Base-by-base conservation (phyloP, 2,888 invertebrate genomes). In the Argyresthia albistria region DNA sequence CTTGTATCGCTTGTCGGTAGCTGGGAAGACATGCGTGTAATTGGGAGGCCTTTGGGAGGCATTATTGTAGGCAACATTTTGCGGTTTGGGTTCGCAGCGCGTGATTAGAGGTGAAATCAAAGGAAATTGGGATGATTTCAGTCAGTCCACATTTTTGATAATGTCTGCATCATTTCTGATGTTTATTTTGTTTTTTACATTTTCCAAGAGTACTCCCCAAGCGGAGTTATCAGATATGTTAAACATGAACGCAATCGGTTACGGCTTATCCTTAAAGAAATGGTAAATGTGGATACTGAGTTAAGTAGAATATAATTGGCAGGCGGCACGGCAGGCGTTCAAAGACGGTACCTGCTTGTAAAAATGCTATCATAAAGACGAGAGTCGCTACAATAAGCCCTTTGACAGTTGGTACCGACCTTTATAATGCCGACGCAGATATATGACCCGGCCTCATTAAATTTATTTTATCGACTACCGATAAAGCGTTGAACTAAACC, bases 221-320 rank as follows among this genome's bases (percentile, higher is more conserved):
- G 25, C 25, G 25, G n/a, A 25, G 25, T 2, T 25, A 25, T 25
- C 25, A 25, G 25, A 25, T 25, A 25, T 25, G 25, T 25, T 25
- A 6, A 25, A 25, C 25, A 42, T 43, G 14, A 43, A 43, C n/a
- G 46, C 35, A 42, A 37, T 49, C 9, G 7, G 36, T 15, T 46
- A 35, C 46, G 43, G 43, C 16, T 63, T 61, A 61, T 63, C 63
- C 64, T 56, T 53, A 57, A 58, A 57, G 61, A 60, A 63, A 63
- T 60, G 63, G 63, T 56, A 53, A 59, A 60, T 60, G 62, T 71
- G 69, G 75, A 60, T 69, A 73, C 69, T 63, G 61, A 70, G 70
- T 72, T 84, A 83, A 84, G 83, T 84, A 83, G 80, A 82, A 80
- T 83, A 84, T 87, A 86, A 87, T 87, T 86, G 82, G 79, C 79